These are phyloP conservation scores for Hemistola chrysoprasaria DNA, from an alignment of 2,888 invertebrate species.

Conservation along the genomic window DNA sequence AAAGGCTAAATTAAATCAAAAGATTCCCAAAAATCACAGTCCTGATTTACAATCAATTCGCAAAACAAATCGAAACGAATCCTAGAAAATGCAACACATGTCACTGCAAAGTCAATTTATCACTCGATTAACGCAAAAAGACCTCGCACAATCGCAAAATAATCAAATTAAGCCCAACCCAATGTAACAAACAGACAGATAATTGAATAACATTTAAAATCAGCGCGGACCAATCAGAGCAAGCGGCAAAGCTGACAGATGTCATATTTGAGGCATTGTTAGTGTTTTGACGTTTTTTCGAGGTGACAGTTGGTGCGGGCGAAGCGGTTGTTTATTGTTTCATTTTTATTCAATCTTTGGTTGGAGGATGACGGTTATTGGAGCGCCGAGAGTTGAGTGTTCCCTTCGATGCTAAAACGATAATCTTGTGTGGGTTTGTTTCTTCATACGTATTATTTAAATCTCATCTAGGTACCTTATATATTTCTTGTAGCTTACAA, in stretches of 20 bases:
- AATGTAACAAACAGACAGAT: conserved; percentile 53
- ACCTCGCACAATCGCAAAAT: conserved; percentile 43
- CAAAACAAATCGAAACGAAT: conserved; percentile 31
- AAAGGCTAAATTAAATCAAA: no score
- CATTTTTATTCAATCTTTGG: conserved; percentile 56
- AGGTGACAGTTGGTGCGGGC: conserved; percentile 67
- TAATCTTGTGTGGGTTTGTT: conserved; percentile 15
- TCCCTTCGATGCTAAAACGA: conserved; percentile 9
- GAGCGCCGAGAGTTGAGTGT: conserved; percentile 14
- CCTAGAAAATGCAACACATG: conserved; percentile 46
- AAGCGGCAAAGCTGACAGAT: conserved; percentile 69
- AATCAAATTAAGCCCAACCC: conserved; percentile 64
- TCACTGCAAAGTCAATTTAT: conserved; percentile 54
- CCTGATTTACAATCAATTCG: conserved; percentile 24
- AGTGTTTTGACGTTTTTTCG: conserved; percentile 64
- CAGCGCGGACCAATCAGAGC: conserved; percentile 45
- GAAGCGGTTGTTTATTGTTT: conserved; percentile 47
- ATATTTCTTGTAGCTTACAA: not conserved
- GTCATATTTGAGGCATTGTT: conserved; percentile 59
- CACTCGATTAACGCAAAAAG: conserved; percentile 64
- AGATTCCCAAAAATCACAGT: no score
- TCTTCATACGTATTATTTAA: conserved; percentile 7
- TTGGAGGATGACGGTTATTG: conserved; percentile 30
- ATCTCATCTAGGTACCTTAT: conserved; percentile 1
- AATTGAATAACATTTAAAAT: conserved; percentile 54